These are phyloP conservation scores for Ptyas mucosa DNA, from an alignment of 2,113 vertebrate genomes.

Conservation along the genomic window DNA sequence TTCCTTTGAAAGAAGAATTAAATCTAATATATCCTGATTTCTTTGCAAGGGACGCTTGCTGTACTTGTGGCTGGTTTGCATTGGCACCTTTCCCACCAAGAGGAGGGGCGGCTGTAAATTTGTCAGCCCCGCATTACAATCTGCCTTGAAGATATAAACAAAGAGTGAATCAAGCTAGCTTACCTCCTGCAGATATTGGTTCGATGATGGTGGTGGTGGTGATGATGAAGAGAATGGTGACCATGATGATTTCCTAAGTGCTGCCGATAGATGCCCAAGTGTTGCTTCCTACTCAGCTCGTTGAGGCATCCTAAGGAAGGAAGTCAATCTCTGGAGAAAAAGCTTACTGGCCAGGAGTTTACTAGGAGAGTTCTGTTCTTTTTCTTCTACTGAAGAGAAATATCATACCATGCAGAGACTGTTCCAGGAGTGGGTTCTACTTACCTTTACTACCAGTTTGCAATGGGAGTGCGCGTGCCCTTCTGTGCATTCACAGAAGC, in stretches of 20 bases:
- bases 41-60: accelerated
- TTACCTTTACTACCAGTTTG: too few relatives aligned
- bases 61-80: neutral
- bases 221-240: neutral
- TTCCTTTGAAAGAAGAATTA: neutral
- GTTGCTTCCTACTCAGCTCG: neutral
- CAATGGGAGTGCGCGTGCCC: too few relatives aligned
- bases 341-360: neutral
- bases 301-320: neutral
- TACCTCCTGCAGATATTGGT: neutral
- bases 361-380: neutral
- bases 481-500: too few relatives aligned
- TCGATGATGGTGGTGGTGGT: neutral
- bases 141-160: neutral
- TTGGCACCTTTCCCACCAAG: neutral
- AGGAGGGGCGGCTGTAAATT: accelerated
- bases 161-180: neutral
- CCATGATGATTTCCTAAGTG: neutral
- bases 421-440: neutral
- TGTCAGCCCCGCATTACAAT: accelerated
- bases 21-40: neutral
- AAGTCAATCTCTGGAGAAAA: neutral
- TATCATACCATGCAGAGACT: neutral
- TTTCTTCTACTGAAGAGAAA: neutral
- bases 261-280: neutral